These are phyloP conservation scores for Coremacera marginata DNA, from an alignment of 2,888 invertebrate species.

Conservation along the genomic window DNA sequence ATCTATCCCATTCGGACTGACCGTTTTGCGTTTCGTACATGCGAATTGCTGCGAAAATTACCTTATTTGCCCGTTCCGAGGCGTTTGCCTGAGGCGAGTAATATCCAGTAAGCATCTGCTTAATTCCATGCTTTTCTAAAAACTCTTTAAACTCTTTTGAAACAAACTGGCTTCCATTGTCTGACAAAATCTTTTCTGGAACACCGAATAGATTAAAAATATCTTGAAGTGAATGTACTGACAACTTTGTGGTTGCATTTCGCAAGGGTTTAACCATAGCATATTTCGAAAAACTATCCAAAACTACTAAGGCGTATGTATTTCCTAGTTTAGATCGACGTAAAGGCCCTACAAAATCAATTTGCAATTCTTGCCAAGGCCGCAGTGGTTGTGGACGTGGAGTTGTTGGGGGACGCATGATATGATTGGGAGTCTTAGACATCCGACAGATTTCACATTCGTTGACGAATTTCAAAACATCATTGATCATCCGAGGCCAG, in stretches of 20 bases:
- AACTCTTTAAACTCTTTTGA: background rate
- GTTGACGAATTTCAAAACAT: background rate
- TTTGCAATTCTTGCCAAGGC: background rate
- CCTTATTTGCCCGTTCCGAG: background rate
- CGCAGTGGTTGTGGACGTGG: background rate
- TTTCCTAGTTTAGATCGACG: background rate
- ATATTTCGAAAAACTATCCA: background rate
- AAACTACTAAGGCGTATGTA: background rate
- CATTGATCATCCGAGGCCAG: background rate
- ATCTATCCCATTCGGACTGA: background rate
- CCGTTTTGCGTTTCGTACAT: background rate
- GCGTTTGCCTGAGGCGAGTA: background rate
- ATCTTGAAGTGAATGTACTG: background rate
- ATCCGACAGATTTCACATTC: background rate
- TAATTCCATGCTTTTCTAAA: background rate
- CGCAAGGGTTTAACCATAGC: background rate
- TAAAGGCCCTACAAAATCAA: background rate
- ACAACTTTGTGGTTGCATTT: background rate
- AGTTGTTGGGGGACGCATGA: background rate
- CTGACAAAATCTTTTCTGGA: background rate
- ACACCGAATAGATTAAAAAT: background rate
- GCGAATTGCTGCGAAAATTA: background rate
- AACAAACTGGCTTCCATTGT: slow-evolving; percentile 11
- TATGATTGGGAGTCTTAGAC: background rate
- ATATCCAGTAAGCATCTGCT: background rate